These are phyloP conservation scores for Seira sanloemensis DNA, from an alignment of 2,888 invertebrate species.

Conservation along the genomic window DNA sequence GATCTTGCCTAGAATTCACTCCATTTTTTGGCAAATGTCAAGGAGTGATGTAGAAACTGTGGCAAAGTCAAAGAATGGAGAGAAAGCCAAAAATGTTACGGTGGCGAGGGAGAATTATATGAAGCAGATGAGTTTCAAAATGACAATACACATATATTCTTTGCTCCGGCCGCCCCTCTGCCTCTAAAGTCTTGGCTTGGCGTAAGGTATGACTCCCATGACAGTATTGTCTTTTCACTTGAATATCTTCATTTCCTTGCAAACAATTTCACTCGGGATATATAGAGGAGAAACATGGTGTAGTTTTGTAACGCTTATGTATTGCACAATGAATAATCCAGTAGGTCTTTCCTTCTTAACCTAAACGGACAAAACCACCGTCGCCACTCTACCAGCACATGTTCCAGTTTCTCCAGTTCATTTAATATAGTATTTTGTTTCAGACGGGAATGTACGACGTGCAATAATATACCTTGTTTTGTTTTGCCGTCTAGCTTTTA, in stretches of 20 bases:
- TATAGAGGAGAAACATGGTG: neutral
- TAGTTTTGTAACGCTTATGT: constrained; percentile 33
- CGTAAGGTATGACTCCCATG: constrained; percentile 30
- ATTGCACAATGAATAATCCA: constrained; percentile 59
- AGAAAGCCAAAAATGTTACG: neutral
- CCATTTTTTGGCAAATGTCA: constrained; percentile 59
- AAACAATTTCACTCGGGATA: neutral
- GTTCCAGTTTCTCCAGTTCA: constrained; percentile 50
- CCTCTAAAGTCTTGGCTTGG: neutral
- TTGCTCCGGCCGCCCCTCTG: neutral
- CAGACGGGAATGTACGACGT: neutral
- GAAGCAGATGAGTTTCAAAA: neutral
- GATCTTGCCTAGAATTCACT: constrained; percentile 18
- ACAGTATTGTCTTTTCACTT: constrained; percentile 38
- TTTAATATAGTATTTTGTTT: constrained; percentile 20
- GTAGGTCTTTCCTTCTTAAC: constrained; percentile 28
- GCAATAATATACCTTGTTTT: neutral
- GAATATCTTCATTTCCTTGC: neutral
- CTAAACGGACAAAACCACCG: constrained; percentile 30
- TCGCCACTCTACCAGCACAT: constrained; percentile 23
- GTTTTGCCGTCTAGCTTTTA: constrained; percentile 2
- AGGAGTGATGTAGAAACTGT: constrained; percentile 5
- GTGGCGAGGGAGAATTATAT: neutral
- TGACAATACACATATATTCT: neutral
- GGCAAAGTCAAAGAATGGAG: neutral